Conservation (phyloP, 2,113 vertebrate species). For the Cyrtonyx montezumae region DNA sequence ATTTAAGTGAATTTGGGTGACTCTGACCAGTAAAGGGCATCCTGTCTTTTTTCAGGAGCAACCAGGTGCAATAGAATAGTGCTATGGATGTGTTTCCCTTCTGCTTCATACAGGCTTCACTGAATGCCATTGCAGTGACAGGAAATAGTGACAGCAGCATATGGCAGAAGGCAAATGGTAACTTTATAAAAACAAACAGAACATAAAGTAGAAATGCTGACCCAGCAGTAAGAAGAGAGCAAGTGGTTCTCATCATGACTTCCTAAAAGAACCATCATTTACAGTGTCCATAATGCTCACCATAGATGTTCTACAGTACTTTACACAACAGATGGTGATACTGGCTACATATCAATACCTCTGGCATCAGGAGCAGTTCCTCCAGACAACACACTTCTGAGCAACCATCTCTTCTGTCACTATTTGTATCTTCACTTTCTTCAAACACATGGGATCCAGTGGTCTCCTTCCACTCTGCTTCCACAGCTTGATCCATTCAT, state of each 20-base stretch:
- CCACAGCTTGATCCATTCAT: background rate
- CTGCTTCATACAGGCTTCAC: background rate
- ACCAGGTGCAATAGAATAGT: background rate
- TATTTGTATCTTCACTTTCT: background rate
- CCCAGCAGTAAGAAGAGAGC: background rate
- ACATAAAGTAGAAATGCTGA: background rate
- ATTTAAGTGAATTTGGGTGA: background rate
- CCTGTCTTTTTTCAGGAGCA: background rate
- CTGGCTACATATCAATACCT: rapidly evolving
- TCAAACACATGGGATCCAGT: background rate
- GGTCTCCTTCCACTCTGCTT: background rate
- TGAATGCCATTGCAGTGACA: background rate
- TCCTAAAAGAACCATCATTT: background rate
- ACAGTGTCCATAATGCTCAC: background rate
- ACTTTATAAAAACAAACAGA: background rate
- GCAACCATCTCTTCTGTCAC: background rate
- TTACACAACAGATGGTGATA: background rate
- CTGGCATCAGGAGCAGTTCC: background rate
- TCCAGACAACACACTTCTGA: background rate
- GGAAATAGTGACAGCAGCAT: background rate
- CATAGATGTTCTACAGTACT: background rate
- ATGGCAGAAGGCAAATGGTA: background rate
- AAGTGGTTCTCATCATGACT: background rate
- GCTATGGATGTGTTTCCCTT: background rate
- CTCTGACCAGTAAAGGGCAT: background rate